Evolutionary conservation across 1,140 invertebrate species (phyloP).

Genomic region (Lethrus apterus): DNA sequence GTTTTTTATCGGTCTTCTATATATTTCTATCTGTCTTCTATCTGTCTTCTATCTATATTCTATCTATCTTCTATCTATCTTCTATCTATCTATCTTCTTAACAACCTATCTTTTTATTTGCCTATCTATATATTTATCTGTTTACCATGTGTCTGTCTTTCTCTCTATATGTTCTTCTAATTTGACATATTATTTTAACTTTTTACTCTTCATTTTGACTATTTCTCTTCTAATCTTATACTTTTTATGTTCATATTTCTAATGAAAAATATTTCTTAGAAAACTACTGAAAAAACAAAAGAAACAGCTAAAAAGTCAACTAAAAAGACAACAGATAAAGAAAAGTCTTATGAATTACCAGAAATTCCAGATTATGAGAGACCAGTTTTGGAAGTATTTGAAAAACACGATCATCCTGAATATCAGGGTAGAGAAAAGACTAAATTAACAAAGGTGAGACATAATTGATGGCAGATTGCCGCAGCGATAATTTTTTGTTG

Average conservation of each 20-base stretch:
- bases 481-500: constrained; percentile 5
- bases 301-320: constrained; percentile 28
- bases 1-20: constrained; percentile 2
- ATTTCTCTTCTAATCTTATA: too few relatives aligned
- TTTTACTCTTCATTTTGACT: too few relatives aligned
- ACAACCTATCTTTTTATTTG: too few relatives aligned
- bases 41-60: neutral
- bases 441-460: constrained; percentile 37
- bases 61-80: too few relatives aligned
- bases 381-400: constrained; percentile 57
- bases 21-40: constrained; percentile 1
- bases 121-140: too few relatives aligned
- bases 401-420: constrained; percentile 40
- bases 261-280: too few relatives aligned
- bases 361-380: constrained; percentile 68
- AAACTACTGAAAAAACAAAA: constrained; percentile 42
- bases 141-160: too few relatives aligned
- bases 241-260: too few relatives aligned
- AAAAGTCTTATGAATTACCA: constrained; percentile 51
- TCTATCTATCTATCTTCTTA: too few relatives aligned
- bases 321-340: constrained; percentile 39
- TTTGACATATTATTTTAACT: too few relatives aligned
- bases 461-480: constrained; percentile 9
- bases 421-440: constrained; percentile 38
- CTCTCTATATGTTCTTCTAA: too few relatives aligned